A percentile compares a stretch with the other conserved stretches of the same genome.
These are phyloP conservation scores for Hypselothyrea guttata DNA, from an alignment of 2,888 invertebrate genomes.

Conservation along the genomic window DNA sequence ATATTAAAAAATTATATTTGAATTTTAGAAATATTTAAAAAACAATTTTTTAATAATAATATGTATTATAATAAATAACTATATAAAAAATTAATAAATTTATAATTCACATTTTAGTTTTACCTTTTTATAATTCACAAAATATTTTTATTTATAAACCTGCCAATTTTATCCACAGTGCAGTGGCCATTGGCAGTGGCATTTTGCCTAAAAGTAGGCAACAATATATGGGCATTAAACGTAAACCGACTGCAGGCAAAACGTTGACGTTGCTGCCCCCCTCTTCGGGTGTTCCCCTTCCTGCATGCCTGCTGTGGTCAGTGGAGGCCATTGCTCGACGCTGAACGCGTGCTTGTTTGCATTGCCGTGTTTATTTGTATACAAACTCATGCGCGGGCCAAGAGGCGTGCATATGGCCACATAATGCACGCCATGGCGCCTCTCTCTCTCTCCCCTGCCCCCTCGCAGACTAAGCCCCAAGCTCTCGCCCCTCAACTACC, in stretches of 20 bases:
- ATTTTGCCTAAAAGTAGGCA: slow-evolving; percentile 75
- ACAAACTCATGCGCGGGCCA: slow-evolving; percentile 53
- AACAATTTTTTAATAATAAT: too few relatives aligned
- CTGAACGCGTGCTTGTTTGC: slow-evolving; percentile 42
- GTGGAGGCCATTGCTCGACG: neutral
- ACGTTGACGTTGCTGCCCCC: slow-evolving; percentile 10
- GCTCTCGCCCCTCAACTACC: neutral
- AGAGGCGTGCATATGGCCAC: slow-evolving; percentile 58
- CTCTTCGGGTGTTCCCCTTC: neutral
- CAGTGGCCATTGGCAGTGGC: slow-evolving; percentile 29
- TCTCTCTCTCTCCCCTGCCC: neutral
- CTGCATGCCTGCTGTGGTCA: neutral
- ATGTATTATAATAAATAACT: too few relatives aligned
- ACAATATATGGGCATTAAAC: slow-evolving; percentile 77
- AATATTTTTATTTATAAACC: neutral
- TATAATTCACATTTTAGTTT: neutral
- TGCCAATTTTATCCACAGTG: neutral
- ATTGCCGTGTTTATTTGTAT: slow-evolving; percentile 73
- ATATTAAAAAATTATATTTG: too few relatives aligned
- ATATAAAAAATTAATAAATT: too few relatives aligned
- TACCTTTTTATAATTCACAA: neutral
- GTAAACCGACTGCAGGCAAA: slow-evolving; percentile 64
- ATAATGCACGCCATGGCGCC: slow-evolving; percentile 69
- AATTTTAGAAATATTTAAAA: too few relatives aligned
- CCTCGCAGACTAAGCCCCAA: neutral